Base-by-base conservation (phyloP, 2,797 vertebrate species). In the Pangasius krempfi region DNA sequence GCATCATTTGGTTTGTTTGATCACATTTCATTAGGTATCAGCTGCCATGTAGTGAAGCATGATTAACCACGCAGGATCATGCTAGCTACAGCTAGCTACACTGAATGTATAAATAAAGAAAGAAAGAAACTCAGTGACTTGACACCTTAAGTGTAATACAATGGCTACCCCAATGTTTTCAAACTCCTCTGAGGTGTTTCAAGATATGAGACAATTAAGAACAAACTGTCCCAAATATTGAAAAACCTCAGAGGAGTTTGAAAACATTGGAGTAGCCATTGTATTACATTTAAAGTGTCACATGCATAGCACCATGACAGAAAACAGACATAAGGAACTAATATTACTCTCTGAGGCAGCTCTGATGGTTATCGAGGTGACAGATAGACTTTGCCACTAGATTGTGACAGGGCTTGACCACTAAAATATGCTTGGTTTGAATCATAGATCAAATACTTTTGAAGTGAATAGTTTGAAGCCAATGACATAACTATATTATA, bases 371-470 rank as follows among this genome's bases (percentile, higher is more conserved):
- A 50, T 78, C 2, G 40, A 52, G 47, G 75, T 52, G 44, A n/a
- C 10, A 10, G 40, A 22, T n/a, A n/a, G 27, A 50, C 14, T 87
- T 68, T 70, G 33, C 50, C 86, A 87, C 86, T 87, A 81, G 76
- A 81, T 81, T 62, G 86, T 5, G 62, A 56, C 86, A 87, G 70
- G 2, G 37, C 1, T 64, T 76, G 40, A 60, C 37, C 40, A 86
- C 12, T 64, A 60, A 40, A 78, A 50, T 50, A 10, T 50, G 44
- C 73, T 76, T 9, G 25, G 44, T 47, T 50, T 50, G n/a, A 22
- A 68, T 14, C 10, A 16, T 44, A 44, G 18, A 27, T 16, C n/a
- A 18, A 70, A 37, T 40, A 62, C 50, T 52, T 8, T n/a, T n/a
- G n/a, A n/a, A n/a, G n/a, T n/a, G n/a, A n/a, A 12, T 30, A n/a